A percentile compares a stretch with the other conserved stretches of the same genome.
Evolutionary conservation across 1,140 invertebrate genomes (phyloP).

Genomic region (Plodia interpunctella): DNA sequence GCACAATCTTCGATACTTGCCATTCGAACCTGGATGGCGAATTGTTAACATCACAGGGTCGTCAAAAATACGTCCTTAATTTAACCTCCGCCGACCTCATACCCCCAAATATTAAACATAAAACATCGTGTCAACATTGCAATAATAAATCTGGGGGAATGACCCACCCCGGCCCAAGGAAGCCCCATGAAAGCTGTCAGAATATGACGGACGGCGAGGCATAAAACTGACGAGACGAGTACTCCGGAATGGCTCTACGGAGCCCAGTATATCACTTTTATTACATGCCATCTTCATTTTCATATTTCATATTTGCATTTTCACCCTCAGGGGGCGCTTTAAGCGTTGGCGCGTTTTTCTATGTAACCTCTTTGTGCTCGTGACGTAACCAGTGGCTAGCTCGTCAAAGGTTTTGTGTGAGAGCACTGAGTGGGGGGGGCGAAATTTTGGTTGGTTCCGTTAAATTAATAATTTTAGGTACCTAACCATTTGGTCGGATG

Average conservation of each 20-base stretch:
- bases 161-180: constrained; percentile 29
- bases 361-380: constrained; percentile 55
- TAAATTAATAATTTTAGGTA: too few species aligned
- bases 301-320: constrained; percentile 80
- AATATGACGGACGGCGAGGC: constrained; percentile 69
- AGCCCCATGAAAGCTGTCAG: constrained; percentile 66
- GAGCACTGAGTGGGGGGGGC: not conserved
- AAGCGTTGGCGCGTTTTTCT: constrained; percentile 61
- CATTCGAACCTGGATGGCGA: too few species aligned
- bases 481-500: too few species aligned
- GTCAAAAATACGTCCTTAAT: not conserved
- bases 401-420: constrained; percentile 13
- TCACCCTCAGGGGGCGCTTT: constrained; percentile 39
- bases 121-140: constrained; percentile 53
- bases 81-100: not conserved
- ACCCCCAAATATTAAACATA: constrained; percentile 20
- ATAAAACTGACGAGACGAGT: constrained; percentile 77
- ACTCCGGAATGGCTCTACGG: constrained; percentile 75
- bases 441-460: constrained; percentile 8
- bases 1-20: too few species aligned
- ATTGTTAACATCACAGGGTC: too few species aligned
- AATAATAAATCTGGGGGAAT: constrained; percentile 57
- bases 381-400: constrained; percentile 28
- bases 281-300: constrained; percentile 79
- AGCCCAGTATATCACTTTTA: constrained; percentile 79